Percentiles rank a stretch among this genome's conserved stretches.
These are phyloP conservation scores for Gandaritis pyraliata DNA, from an alignment of 2,888 invertebrate genomes.

Conservation along the genomic window DNA sequence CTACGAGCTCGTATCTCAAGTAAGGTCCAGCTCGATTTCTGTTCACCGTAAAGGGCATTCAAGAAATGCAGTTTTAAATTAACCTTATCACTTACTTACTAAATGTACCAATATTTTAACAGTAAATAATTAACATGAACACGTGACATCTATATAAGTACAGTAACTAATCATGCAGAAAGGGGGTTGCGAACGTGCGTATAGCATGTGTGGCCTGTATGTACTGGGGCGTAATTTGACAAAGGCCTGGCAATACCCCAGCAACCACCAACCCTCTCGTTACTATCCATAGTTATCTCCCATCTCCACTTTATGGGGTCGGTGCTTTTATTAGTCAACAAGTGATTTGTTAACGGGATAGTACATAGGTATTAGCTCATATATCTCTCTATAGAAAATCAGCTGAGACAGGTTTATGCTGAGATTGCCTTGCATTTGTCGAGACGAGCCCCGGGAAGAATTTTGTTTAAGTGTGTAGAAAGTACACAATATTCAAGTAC, in stretches of 20 bases:
- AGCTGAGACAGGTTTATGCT: conserved; percentile 36
- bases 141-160: conserved; percentile 77
- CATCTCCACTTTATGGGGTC: conserved; percentile 19
- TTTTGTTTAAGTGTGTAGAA: conserved; percentile 50
- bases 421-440: conserved; percentile 57
- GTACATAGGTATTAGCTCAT: conserved; percentile 10
- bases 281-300: conserved; percentile 36
- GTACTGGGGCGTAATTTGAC: conserved; percentile 62
- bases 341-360: conserved; percentile 15
- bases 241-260: conserved; percentile 60
- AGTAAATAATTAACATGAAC: conserved; percentile 55
- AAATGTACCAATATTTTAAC: conserved; percentile 27
- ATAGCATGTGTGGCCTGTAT: conserved; percentile 66
- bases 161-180: conserved; percentile 80
- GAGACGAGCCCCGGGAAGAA: conserved; percentile 47
- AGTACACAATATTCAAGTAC: conserved; percentile 67
- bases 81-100: conserved; percentile 19
- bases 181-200: conserved; percentile 83
- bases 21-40: conserved; percentile 3
- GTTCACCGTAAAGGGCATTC: conserved; percentile 10
- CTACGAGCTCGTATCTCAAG: conserved; percentile 15
- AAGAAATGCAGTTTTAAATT: conserved; percentile 9
- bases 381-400: conserved; percentile 10
- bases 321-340: conserved; percentile 23
- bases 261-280: conserved; percentile 40